Conservation (phyloP, 2,113 vertebrate species). For the Eudyptes chrysolophus region DNA sequence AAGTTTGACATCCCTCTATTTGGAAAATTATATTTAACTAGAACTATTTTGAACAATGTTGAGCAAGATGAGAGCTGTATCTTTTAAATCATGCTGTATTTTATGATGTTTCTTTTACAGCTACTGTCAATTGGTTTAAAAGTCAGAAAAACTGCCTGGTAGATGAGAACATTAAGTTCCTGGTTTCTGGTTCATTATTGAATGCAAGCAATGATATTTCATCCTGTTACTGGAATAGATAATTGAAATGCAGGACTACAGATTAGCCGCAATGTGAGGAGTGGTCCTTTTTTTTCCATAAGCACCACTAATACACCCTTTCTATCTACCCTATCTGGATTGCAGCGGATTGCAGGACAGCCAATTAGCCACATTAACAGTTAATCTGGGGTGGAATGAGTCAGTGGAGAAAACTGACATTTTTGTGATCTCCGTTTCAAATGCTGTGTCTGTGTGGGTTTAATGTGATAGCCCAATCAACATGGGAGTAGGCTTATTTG, state of each 20-base stretch:
- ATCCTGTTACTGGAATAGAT: not conserved
- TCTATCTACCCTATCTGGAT: not conserved
- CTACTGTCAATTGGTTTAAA: not conserved
- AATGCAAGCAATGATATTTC: not conserved
- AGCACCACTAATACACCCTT: not conserved
- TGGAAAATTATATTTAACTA: not conserved
- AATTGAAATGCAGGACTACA: not conserved
- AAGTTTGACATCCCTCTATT: not conserved
- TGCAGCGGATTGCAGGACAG: not conserved
- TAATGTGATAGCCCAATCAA: not conserved
- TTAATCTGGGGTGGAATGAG: not conserved
- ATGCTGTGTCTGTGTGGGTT: not conserved
- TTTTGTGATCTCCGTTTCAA: not conserved
- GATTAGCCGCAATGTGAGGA: not conserved
- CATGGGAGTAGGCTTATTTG: not conserved
- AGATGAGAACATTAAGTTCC: slow-evolving; percentile 8
- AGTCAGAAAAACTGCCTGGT: not conserved
- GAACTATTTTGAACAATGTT: not conserved
- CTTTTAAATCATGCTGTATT: not conserved
- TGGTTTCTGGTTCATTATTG: not conserved
- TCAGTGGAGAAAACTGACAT: not conserved
- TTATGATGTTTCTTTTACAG: not conserved
- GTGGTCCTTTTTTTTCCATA: not conserved
- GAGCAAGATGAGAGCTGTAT: not conserved
- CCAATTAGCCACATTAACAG: not conserved